Conservation (phyloP, 2,113 vertebrate species). For the pig (Sus scrofa) region T2T-Sscrofa CM000814.6:64523001-64523500, state of each 20-base stretch:
- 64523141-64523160: background rate
- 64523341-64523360: background rate
- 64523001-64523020: too few relatives aligned
- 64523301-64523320: background rate
- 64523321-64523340: background rate
- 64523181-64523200: background rate
- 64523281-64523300: background rate
- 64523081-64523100: background rate
- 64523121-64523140: background rate
- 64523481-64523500: too few relatives aligned
- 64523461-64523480: background rate
- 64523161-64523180: background rate
- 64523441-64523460: background rate
- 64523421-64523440: background rate
- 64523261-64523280: background rate
- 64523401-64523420: background rate
- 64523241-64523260: background rate
- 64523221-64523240: background rate
- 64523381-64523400: background rate
- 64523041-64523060: background rate
- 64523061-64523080: background rate
- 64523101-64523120: background rate
- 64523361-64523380: background rate
- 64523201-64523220: background rate
- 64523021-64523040: constrained; percentile 34